Evolutionary conservation across 2,888 invertebrate genomes (phyloP).

Genomic region (Mamestra brassicae): DNA sequence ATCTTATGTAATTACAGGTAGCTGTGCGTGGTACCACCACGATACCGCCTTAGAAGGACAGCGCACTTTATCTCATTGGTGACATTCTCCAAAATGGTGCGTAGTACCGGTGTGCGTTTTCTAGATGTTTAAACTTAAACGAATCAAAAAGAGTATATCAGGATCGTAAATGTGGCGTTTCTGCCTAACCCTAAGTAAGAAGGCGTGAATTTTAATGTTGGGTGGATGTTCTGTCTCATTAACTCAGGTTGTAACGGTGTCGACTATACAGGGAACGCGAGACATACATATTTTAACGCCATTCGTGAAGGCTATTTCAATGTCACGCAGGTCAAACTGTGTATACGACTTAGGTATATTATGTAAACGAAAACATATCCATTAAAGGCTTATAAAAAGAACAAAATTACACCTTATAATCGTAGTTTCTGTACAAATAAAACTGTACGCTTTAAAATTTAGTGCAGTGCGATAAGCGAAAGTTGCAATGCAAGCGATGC

Average conservation of each 20-base stretch:
- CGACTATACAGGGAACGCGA: not conserved
- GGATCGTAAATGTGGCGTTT: not conserved
- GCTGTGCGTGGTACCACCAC: no score
- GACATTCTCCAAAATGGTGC: no score
- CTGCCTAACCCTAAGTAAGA: not conserved
- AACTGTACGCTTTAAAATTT: constrained; percentile 35
- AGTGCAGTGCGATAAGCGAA: constrained; percentile 30
- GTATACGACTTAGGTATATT: not conserved
- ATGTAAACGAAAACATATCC: constrained; percentile 5
- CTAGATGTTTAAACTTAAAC: no score
- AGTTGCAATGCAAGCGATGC: no score
- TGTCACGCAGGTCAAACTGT: not conserved
- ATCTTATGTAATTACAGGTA: no score
- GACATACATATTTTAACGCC: not conserved
- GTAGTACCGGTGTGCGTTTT: no score
- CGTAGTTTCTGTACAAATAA: constrained; percentile 32
- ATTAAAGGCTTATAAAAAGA: constrained; percentile 5
- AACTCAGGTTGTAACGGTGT: not conserved
- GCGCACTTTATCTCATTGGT: no score
- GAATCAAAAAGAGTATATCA: no score
- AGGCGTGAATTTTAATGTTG: no score
- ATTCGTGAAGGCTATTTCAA: not conserved
- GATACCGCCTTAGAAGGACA: no score
- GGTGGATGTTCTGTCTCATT: not conserved
- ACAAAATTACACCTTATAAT: constrained; percentile 11